These are phyloP conservation scores for Crypturellus tataupa DNA, from an alignment of 2,797 vertebrate species.

Conservation along the genomic window DNA sequence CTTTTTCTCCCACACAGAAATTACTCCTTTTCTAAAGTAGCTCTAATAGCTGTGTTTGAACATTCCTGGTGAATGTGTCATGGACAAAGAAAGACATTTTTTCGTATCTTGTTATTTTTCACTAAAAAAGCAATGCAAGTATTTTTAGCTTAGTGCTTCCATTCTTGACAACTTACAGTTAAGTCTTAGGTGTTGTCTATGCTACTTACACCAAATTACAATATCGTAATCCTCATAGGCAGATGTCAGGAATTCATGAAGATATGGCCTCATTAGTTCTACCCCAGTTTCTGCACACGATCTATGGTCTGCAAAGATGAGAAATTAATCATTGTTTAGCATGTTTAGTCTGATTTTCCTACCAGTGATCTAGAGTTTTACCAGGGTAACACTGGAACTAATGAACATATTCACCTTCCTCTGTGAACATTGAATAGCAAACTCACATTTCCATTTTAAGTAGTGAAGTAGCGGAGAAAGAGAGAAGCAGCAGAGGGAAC, in stretches of 20 bases:
- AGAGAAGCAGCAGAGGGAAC: neutral
- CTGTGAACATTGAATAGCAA: neutral
- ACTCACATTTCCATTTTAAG: neutral
- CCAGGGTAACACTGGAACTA: neutral
- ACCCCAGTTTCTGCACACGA: slow-evolving; percentile 98
- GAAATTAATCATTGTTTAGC: slow-evolving; percentile 25
- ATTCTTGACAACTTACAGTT: neutral
- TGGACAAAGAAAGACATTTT: neutral
- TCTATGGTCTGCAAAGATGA: slow-evolving; percentile 90
- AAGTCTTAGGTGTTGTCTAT: neutral
- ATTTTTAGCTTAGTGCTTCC: neutral
- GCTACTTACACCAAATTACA: slow-evolving; percentile 98
- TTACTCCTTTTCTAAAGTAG: neutral
- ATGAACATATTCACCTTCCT: neutral
- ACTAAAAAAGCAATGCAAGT: neutral
- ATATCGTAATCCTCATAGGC: slow-evolving; percentile 99
- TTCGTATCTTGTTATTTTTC: neutral
- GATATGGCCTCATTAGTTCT: slow-evolving; percentile 97
- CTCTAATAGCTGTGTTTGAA: neutral
- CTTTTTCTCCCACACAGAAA: neutral
- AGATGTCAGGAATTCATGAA: slow-evolving; percentile 97
- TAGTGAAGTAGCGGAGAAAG: neutral
- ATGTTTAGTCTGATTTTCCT: neutral
- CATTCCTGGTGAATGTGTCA: neutral
- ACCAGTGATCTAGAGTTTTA: neutral